phyloP scores from a whole-genome alignment of 2,113 vertebrate species.

The Scophthalmus maximus region DNA sequence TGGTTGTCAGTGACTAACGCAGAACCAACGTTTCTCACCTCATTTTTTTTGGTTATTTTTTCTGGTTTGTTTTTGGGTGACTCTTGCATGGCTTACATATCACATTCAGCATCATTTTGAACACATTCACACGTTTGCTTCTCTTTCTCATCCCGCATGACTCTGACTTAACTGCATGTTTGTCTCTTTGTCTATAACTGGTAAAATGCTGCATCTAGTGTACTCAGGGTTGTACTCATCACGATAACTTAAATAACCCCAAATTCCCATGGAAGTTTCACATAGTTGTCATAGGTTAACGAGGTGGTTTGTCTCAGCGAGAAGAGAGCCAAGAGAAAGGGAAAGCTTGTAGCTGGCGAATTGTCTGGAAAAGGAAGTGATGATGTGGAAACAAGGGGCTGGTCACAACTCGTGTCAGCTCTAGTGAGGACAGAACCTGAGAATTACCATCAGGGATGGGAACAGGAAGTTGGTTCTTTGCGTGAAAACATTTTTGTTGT shows the following conservation, averaged over 20 bases:
- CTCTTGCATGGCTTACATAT: not conserved
- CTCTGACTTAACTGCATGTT: not conserved
- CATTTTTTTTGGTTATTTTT: not conserved
- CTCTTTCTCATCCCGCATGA: not conserved
- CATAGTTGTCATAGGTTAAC: constrained; percentile 18
- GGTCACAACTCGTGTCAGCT: constrained; percentile 50
- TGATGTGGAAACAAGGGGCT: constrained; percentile 47
- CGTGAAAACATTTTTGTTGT: constrained; percentile 5
- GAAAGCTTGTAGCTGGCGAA: constrained; percentile 54
- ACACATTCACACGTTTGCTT: not conserved
- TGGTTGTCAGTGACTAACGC: not conserved
- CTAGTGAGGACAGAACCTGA: constrained; percentile 18
- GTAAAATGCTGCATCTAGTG: constrained; percentile 1
- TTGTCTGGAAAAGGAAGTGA: constrained; percentile 55
- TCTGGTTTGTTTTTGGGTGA: too few species aligned
- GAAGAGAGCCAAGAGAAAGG: not conserved
- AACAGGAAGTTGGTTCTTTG: constrained; percentile 15
- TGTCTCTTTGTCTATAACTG: not conserved
- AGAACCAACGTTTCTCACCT: constrained; percentile 5
- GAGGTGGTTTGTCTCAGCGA: constrained; percentile 15
- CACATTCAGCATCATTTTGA: not conserved
- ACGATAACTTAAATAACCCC: not conserved
- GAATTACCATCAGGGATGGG: constrained; percentile 16
- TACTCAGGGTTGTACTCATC: not conserved
- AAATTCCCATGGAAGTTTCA: constrained; percentile 15